Conservation (phyloP, 37 sponge, comb jelly and placozoan genomes). For the Diacarnus erythraeanus region DNA sequence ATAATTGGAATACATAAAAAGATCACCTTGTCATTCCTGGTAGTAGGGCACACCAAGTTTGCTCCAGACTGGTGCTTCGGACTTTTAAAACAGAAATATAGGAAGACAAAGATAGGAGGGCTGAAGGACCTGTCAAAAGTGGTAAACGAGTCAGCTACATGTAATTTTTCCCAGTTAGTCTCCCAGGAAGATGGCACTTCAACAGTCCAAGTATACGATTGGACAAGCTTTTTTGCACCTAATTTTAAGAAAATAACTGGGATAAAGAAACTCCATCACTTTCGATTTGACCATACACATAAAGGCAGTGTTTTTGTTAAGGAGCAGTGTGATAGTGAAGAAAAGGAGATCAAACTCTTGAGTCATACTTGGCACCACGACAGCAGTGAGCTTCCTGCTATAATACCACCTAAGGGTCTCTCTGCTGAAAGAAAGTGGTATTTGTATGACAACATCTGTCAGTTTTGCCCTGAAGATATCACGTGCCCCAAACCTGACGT, state of each 20-base stretch:
- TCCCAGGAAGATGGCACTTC: background rate
- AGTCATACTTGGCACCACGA: too few relatives aligned
- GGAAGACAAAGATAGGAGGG: background rate
- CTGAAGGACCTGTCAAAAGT: background rate
- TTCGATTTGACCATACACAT: background rate
- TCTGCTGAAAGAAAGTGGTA: too few relatives aligned
- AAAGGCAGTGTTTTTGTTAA: background rate
- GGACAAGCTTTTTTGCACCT: background rate
- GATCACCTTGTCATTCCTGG: constrained; percentile 21
- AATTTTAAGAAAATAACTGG: background rate
- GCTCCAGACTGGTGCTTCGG: too few relatives aligned
- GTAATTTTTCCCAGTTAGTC: background rate
- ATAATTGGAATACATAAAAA: constrained; percentile 16
- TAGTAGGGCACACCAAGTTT: constrained; percentile 42
- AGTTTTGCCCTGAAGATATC: too few relatives aligned
- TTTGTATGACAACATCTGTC: too few relatives aligned
- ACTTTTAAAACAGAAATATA: background rate
- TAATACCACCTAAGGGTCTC: too few relatives aligned
- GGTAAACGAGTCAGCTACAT: background rate
- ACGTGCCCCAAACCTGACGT: too few relatives aligned
- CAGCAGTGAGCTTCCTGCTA: too few relatives aligned
- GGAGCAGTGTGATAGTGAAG: too few relatives aligned
- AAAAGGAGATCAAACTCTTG: too few relatives aligned
- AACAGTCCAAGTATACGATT: background rate
- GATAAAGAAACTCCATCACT: background rate